Percentiles rank a stretch among this genome's conserved stretches.
These are phyloP conservation scores for Grammomys dolichurus DNA, from an alignment of 2,113 vertebrate species.

Conservation along the genomic window DNA sequence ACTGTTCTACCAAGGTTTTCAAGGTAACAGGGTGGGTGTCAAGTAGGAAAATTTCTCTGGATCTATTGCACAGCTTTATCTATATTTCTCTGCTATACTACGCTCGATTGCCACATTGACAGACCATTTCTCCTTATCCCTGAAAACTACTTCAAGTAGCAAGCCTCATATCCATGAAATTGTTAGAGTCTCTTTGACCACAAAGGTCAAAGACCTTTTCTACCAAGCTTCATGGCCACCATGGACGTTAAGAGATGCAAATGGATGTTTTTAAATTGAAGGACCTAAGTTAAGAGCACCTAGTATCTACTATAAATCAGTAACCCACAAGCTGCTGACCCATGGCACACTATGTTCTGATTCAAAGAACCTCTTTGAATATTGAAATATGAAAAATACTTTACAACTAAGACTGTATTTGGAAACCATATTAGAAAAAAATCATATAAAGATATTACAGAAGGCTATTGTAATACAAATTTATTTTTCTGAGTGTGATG, in stretches of 20 bases:
- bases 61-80: neutral
- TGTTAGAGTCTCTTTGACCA: neutral
- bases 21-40: neutral
- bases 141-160: neutral
- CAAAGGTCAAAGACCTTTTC: neutral
- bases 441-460: conserved; percentile 18
- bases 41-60: neutral
- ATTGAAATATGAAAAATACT: neutral
- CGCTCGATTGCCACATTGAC: neutral
- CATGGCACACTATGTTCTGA: neutral
- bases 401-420: neutral
- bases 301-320: neutral
- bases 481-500: neutral
- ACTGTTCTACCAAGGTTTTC: neutral
- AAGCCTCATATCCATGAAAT: neutral
- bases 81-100: neutral
- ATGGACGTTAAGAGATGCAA: neutral
- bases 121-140: neutral
- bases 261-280: neutral
- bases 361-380: neutral
- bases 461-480: neutral
- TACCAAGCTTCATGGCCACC: neutral
- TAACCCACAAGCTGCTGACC: neutral
- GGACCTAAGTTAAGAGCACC: neutral
- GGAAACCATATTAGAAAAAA: neutral